phyloP scores from a whole-genome alignment of 2,888 invertebrate genomes.

The Lepas anatifera region DNA sequence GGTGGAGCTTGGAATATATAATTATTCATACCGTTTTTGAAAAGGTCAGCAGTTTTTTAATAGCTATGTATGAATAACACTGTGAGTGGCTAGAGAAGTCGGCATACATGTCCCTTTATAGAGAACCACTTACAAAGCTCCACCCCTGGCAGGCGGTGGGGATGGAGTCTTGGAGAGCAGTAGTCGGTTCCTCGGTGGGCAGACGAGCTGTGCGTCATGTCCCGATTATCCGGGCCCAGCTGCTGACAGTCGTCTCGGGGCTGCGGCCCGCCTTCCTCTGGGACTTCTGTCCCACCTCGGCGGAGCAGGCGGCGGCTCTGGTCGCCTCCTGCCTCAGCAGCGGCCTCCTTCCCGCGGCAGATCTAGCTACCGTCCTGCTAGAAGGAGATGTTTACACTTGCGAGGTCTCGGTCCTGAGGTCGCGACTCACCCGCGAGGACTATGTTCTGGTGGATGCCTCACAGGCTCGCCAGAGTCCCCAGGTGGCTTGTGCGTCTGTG shows the following conservation, averaged over 20 bases:
- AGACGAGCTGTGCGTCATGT: neutral
- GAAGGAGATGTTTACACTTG: slow-evolving; percentile 25
- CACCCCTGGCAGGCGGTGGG: too few relatives aligned
- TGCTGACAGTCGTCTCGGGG: slow-evolving; percentile 27
- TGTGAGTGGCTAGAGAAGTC: too few relatives aligned
- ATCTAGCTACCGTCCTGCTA: slow-evolving; percentile 25
- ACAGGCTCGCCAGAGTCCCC: too few relatives aligned
- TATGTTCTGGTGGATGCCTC: neutral
- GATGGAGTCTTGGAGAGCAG: neutral
- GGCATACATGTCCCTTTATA: too few relatives aligned
- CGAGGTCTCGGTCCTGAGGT: neutral
- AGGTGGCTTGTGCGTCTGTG: neutral
- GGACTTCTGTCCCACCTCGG: slow-evolving; percentile 27
- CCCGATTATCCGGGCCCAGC: slow-evolving; percentile 15
- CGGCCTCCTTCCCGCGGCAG: slow-evolving; percentile 21
- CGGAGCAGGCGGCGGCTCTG: slow-evolving; percentile 21
- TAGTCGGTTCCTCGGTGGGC: neutral
- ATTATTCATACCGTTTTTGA: too few relatives aligned
- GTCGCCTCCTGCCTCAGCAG: slow-evolving; percentile 9
- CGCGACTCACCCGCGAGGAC: neutral
- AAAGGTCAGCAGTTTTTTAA: too few relatives aligned
- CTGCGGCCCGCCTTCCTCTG: slow-evolving; percentile 30
- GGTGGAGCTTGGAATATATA: too few relatives aligned
- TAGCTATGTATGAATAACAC: too few relatives aligned
- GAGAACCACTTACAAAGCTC: too few relatives aligned